Evolutionary conservation across 2,888 invertebrate genomes (phyloP).

Genomic region (Leptopterna dolabrata): DNA sequence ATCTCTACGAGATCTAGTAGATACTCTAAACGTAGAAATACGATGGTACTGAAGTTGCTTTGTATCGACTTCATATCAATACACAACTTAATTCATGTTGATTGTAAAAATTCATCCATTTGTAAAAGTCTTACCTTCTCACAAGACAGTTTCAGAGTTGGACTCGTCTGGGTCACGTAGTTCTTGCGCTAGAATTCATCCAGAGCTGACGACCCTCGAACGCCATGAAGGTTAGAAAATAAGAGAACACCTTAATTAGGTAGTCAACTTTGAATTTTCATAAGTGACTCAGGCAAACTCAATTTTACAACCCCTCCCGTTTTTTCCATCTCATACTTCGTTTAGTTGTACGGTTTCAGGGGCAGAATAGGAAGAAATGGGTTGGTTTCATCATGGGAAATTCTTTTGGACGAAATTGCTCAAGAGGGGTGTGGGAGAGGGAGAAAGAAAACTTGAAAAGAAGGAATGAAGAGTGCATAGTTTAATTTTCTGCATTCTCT

Average conservation of each 20-base stretch:
- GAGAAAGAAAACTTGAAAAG: not conserved
- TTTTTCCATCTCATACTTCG: not conserved
- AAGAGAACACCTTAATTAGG: not conserved
- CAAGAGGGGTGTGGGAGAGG: not conserved
- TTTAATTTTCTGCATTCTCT: slow-evolving; percentile 42
- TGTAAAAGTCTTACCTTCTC: too few species aligned
- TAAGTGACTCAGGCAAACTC: not conserved
- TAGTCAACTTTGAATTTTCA: slow-evolving; percentile 16
- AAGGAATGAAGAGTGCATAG: slow-evolving; percentile 35
- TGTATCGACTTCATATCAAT: too few species aligned
- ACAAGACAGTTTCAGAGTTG: not conserved
- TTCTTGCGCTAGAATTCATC: not conserved
- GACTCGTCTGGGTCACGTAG: not conserved
- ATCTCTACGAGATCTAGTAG: too few species aligned
- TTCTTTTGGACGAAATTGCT: not conserved
- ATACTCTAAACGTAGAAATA: too few species aligned
- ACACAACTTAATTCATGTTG: too few species aligned
- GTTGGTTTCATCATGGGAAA: slow-evolving; percentile 40
- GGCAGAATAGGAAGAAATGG: slow-evolving; percentile 9
- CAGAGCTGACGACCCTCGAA: not conserved
- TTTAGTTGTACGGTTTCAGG: not conserved
- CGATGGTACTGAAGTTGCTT: too few species aligned
- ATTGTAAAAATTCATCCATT: too few species aligned
- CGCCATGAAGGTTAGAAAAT: not conserved
- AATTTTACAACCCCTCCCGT: not conserved